These are phyloP conservation scores for Onthophagus sagittarius DNA, from an alignment of 2,888 invertebrate genomes.

Conservation along the genomic window DNA sequence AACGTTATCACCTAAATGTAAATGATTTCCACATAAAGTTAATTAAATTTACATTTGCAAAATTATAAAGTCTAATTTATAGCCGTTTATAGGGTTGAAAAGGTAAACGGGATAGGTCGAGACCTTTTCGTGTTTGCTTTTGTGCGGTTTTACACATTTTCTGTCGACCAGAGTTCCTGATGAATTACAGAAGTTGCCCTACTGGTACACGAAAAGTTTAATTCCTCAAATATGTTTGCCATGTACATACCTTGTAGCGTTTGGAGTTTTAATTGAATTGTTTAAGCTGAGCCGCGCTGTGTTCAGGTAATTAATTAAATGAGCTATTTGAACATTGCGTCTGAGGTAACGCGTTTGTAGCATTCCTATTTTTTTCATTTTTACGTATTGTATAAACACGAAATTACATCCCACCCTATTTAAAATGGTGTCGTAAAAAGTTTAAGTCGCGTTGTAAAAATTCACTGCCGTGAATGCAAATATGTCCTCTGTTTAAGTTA, in stretches of 20 bases:
- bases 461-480: not conserved
- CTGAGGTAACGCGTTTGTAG: not conserved
- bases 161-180: not conserved
- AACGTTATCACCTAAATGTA: not conserved
- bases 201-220: not conserved
- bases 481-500: not conserved
- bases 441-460: not conserved
- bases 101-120: not conserved
- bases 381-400: not conserved
- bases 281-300: not conserved
- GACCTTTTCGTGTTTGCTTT: not conserved
- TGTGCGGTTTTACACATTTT: conserved; percentile 1
- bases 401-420: not conserved
- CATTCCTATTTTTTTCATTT: too few species aligned
- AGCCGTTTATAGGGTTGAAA: not conserved
- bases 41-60: conserved; percentile 12
- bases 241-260: not conserved
- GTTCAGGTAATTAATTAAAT: not conserved
- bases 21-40: not conserved
- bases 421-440: not conserved
- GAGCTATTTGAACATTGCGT: not conserved
- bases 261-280: not conserved
- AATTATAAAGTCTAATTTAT: conserved; percentile 11
- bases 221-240: not conserved
- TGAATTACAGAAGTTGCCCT: not conserved